Evolutionary conservation across 2,888 invertebrate species (phyloP).

Genomic region (Trimorus sp.): DNA sequence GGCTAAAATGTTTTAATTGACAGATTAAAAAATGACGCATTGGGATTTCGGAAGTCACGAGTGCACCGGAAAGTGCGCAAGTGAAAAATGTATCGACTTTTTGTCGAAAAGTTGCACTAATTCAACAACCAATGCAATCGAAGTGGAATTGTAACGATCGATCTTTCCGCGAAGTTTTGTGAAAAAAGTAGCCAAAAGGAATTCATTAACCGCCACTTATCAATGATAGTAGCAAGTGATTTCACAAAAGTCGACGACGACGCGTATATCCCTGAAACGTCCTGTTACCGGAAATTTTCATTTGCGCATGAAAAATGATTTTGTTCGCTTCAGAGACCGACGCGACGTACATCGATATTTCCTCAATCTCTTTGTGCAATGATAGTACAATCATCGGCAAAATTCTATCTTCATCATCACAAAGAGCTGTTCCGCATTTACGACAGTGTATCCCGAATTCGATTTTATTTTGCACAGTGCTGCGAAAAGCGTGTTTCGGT

Average conservation of each 20-base stretch:
- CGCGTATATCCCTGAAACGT: neutral
- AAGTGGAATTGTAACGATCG: too few relatives aligned
- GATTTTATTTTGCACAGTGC: slow-evolving; percentile 23
- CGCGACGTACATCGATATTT: slow-evolving; percentile 44
- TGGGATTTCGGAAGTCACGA: too few relatives aligned
- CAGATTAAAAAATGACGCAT: too few relatives aligned
- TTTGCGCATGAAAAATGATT: slow-evolving; percentile 29
- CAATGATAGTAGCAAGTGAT: neutral
- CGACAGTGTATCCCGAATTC: slow-evolving; percentile 22
- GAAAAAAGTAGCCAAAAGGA: neutral
- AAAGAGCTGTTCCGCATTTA: slow-evolving; percentile 20
- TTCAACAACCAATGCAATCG: too few relatives aligned
- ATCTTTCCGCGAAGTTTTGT: neutral
- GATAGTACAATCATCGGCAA: slow-evolving; percentile 44
- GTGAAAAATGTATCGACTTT: too few relatives aligned
- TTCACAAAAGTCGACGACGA: slow-evolving; percentile 1
- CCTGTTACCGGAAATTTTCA: neutral
- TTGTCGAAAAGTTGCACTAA: too few relatives aligned
- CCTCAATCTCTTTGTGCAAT: slow-evolving; percentile 40
- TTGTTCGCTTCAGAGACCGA: slow-evolving; percentile 23
- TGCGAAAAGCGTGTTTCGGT: slow-evolving; percentile 13
- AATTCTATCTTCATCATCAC: slow-evolving; percentile 43
- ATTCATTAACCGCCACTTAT: slow-evolving; percentile 3
- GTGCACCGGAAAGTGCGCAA: too few relatives aligned
- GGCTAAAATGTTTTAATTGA: too few relatives aligned